Percentiles rank a stretch among this genome's conserved stretches.
Conservation (phyloP, 2,888 invertebrate genomes). For the Ganaspis brasiliensis region DNA sequence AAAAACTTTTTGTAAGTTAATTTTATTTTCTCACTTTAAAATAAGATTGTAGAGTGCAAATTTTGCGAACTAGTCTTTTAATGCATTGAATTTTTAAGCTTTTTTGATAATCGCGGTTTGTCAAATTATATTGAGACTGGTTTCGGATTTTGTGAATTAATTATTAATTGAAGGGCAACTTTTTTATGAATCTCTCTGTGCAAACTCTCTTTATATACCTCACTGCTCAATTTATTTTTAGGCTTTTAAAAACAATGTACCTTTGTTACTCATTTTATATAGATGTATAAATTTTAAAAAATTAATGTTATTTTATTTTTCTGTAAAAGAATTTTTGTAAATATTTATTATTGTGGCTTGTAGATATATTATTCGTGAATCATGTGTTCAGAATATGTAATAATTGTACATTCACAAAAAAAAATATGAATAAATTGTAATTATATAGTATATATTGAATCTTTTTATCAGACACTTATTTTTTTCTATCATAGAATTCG, state of each 20-base stretch:
- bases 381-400: conserved; percentile 27
- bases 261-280: conserved; percentile 11
- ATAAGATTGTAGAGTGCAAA: neutral
- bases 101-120: neutral
- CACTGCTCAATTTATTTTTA: conserved; percentile 7
- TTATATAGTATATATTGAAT: too few relatives aligned
- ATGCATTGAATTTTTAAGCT: neutral
- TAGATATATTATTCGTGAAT: conserved; percentile 20
- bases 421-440: neutral
- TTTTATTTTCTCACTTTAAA: conserved; percentile 24
- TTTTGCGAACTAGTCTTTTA: neutral
- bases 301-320: conserved; percentile 25
- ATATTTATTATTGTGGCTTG: conserved; percentile 17
- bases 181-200: conserved; percentile 11
- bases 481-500: too few relatives aligned
- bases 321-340: conserved; percentile 30
- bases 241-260: neutral
- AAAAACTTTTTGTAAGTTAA: conserved; percentile 7
- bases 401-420: conserved; percentile 35
- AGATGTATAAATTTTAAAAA: neutral
- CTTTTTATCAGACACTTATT: too few relatives aligned
- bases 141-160: neutral
- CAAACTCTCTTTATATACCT: conserved; percentile 1
- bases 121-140: neutral
- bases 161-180: neutral